Evolutionary conservation across 2,797 vertebrate genomes (phyloP).

Genomic region (Onychomys torridus): DNA sequence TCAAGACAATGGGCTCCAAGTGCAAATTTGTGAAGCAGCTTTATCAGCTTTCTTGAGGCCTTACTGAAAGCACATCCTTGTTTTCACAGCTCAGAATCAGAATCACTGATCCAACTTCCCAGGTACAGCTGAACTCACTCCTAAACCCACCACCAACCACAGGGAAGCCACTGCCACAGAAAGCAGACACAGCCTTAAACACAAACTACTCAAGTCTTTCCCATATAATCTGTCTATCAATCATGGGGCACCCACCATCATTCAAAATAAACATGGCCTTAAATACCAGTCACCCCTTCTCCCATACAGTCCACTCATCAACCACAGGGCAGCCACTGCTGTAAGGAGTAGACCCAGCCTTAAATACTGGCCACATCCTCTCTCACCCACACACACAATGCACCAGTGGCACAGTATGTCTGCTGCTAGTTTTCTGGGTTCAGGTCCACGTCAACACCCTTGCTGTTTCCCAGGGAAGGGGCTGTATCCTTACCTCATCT

Average conservation of each 20-base stretch:
- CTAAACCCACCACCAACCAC: neutral
- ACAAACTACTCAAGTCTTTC: neutral
- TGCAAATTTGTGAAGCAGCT: too few species aligned
- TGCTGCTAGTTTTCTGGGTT: too few species aligned
- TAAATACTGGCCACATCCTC: too few species aligned
- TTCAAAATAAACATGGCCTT: neutral
- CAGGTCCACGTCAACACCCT: accelerated
- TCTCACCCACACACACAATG: accelerated
- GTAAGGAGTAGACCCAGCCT: neutral
- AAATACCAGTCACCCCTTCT: neutral
- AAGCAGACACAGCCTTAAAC: neutral
- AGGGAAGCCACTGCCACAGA: neutral
- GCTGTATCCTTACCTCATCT: neutral
- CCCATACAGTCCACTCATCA: neutral
- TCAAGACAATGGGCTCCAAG: neutral
- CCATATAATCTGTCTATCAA: neutral
- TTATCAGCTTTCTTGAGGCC: accelerated
- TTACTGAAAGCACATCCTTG: neutral
- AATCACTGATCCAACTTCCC: neutral
- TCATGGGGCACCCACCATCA: neutral
- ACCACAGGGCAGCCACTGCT: too few species aligned
- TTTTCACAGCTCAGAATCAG: neutral
- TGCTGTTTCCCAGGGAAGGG: neutral
- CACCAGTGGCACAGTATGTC: neutral
- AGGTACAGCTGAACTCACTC: neutral